Evolutionary conservation across 2,888 invertebrate species (phyloP).

Genomic region (Petrolisthes manimaculis): DNA sequence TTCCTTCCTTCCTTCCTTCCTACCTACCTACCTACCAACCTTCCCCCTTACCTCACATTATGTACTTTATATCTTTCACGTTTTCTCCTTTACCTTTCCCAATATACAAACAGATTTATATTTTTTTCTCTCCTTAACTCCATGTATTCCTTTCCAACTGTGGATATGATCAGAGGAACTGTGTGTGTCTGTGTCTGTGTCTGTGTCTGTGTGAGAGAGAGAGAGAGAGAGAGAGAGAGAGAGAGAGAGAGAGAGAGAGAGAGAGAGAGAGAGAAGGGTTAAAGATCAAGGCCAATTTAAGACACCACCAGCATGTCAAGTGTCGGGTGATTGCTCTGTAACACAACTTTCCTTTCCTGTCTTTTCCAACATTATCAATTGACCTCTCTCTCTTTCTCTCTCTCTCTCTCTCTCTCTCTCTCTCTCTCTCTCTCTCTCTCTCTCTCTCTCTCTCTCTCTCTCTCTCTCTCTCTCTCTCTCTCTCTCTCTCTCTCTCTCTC

Average conservation of each 20-base stretch:
- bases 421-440: slow-evolving; percentile 1
- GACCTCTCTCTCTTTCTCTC: slow-evolving; percentile 16
- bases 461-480: not conserved
- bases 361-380: not conserved
- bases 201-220: not conserved
- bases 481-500: not conserved
- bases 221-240: too few species aligned
- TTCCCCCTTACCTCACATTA: not conserved
- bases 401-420: slow-evolving; percentile 7
- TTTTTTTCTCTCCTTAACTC: too few species aligned
- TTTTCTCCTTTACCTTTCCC: too few species aligned
- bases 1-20: not conserved
- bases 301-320: too few species aligned
- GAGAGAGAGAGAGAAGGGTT: too few species aligned
- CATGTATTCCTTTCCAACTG: too few species aligned
- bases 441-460: not conserved
- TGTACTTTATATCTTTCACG: not conserved
- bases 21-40: not conserved
- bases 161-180: not conserved
- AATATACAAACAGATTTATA: too few species aligned
- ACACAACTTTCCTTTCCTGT: not conserved
- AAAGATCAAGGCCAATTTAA: too few species aligned
- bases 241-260: too few species aligned
- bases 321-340: not conserved
- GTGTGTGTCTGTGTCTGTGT: not conserved